Percentiles rank a stretch among this genome's conserved stretches.
Conservation (phyloP, 2,888 invertebrate species). For the Drosophila gaucha region DNA sequence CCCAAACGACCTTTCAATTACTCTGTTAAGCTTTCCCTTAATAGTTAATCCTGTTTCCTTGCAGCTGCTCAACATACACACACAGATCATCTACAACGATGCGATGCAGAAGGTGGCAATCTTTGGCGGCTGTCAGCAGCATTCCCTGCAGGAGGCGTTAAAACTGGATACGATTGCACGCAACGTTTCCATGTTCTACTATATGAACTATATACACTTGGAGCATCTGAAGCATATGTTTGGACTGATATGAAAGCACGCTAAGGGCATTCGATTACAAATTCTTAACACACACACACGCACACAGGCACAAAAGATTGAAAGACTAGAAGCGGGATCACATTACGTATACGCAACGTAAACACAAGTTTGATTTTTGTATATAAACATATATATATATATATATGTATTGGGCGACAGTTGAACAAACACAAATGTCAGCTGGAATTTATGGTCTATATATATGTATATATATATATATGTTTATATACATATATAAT, state of each 20-base stretch:
- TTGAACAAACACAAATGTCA: conserved; percentile 39
- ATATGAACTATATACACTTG: conserved; percentile 43
- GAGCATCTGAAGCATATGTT: conserved; percentile 58
- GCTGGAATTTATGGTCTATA: conserved; percentile 42
- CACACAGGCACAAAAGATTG: neutral
- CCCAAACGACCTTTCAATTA: neutral
- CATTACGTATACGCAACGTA: conserved; percentile 45
- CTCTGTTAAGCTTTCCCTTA: neutral
- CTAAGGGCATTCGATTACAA: neutral
- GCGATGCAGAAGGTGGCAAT: conserved; percentile 41
- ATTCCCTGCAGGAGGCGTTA: conserved; percentile 43
- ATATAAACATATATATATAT: neutral
- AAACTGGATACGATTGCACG: conserved; percentile 46
- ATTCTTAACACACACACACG: conserved; percentile 1
- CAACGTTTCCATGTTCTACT: conserved; percentile 49
- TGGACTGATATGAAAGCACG: conserved; percentile 46
- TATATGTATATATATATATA: neutral
- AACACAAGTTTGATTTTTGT: conserved; percentile 20
- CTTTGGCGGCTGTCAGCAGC: conserved; percentile 35
- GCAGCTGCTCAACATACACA: conserved; percentile 56
- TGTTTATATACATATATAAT: neutral
- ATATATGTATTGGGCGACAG: neutral
- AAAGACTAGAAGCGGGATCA: conserved; percentile 2
- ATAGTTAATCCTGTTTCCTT: neutral
- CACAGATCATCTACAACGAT: conserved; percentile 50